Percentiles rank a stretch among this genome's conserved stretches.
These are phyloP conservation scores for Sphaeridia pumilis DNA, from an alignment of 2,888 invertebrate species.

Conservation along the genomic window DNA sequence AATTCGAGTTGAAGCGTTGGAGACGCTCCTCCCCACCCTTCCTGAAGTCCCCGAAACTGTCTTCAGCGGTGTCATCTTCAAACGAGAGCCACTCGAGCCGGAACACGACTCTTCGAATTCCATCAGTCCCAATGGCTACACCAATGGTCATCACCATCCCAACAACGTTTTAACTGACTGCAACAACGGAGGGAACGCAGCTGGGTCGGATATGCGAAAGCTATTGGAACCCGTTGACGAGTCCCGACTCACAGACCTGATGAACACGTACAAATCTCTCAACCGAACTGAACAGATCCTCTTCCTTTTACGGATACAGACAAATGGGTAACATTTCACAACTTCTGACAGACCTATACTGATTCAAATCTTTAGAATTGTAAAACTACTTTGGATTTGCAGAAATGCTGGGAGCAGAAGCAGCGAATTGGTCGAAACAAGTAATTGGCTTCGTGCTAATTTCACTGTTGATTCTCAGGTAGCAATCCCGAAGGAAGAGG, in stretches of 20 bases:
- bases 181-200: neutral
- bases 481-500: slow-evolving; percentile 32
- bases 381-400: no score
- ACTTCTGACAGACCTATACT: no score
- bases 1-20: slow-evolving; percentile 11
- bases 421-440: slow-evolving; percentile 14
- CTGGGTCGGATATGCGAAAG: slow-evolving; percentile 1
- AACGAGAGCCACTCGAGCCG: neutral
- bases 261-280: slow-evolving; percentile 15
- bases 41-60: neutral
- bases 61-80: neutral
- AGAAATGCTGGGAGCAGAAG: slow-evolving; percentile 17
- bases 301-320: slow-evolving; percentile 20
- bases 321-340: slow-evolving; percentile 17
- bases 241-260: slow-evolving; percentile 13
- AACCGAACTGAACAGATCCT: slow-evolving; percentile 20
- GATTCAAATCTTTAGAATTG: no score
- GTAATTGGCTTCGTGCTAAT: slow-evolving; percentile 23
- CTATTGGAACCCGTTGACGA: slow-evolving; percentile 17
- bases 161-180: neutral
- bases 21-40: slow-evolving; percentile 3
- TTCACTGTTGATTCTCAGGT: slow-evolving; percentile 21
- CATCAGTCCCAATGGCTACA: neutral
- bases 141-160: neutral
- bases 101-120: neutral